Base-by-base conservation (phyloP, 2,888 invertebrate species). In the Heteropelma amictum region DNA sequence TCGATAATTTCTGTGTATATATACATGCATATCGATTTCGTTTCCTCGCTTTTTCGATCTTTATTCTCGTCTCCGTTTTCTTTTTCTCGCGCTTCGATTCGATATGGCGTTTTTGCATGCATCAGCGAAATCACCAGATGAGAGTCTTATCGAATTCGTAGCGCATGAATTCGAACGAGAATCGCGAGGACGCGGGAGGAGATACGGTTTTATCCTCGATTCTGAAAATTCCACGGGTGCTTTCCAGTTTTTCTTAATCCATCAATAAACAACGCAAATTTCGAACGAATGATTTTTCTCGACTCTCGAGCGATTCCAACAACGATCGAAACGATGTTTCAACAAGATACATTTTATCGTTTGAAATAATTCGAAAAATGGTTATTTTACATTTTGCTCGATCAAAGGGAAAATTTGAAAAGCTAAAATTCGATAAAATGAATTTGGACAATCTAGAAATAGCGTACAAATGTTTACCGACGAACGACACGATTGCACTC, bases 1-100 rank as follows among this genome's bases (percentile, higher is more conserved):
- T 76, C 75, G 71, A 76, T 76, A 68, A 71, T 67, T 71, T 76
- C 71, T 71, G 67, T 12, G 23, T 47, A 23, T 23, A 35, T 54
- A 60, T 28, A 28, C 42, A 30, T 21, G 28, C 38, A 33, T 49
- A 61, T 72, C 63, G 75, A 76, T 71, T 76, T 63, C 63, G 42
- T 68, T 75, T 40, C 40, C 61, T 14, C 61, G 67, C 54, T 60
- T 42, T 10, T 53, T 63, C 26, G 17, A 40, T 68, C 28, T 49
- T 49, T 61, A 35, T 49, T 63, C 38, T 35, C 19, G 10, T n/a
- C 12, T 12, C 5, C 4, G 2, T 33, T 30, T 51, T 28, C 14
- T 35, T 42, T 49, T 40, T 28, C 33, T 30, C 19, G 45, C 23
- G 26, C 42, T 64, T 61, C 72, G n/a, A 53, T 63, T 68, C 35